These are phyloP conservation scores for Nephrotoma guestfalica DNA, from an alignment of 2,888 invertebrate genomes.

Conservation along the genomic window DNA sequence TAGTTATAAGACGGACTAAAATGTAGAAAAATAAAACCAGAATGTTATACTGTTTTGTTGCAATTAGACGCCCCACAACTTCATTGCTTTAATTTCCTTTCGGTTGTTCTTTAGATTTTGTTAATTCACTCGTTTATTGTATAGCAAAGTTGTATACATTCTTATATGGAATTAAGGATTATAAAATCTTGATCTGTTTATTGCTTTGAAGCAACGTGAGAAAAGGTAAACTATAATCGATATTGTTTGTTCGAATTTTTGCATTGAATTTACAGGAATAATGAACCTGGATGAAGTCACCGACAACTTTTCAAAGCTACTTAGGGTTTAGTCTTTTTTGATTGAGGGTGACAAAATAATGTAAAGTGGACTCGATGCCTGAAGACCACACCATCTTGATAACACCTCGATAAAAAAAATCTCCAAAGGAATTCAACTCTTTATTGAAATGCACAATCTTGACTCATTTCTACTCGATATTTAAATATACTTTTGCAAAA, in stretches of 20 bases:
- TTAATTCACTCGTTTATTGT: neutral
- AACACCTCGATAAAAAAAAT: no score
- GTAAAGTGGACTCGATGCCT: no score
- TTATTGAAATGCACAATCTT: no score
- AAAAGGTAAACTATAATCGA: neutral
- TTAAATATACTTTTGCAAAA: no score
- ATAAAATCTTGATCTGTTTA: neutral
- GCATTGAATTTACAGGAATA: no score
- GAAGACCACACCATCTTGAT: no score
- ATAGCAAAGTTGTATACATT: neutral
- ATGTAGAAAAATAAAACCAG: neutral
- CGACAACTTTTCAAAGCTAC: no score
- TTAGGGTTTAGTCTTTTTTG: no score
- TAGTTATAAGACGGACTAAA: neutral
- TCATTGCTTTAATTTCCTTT: neutral
- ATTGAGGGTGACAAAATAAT: no score
- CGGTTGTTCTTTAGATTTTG: neutral
- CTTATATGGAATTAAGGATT: neutral
- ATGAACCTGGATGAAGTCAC: no score
- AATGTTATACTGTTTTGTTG: neutral
- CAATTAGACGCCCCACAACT: neutral
- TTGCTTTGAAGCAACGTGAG: neutral
- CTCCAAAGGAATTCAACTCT: no score
- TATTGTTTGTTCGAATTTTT: neutral
- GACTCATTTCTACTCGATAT: no score